Percentiles rank a stretch among this genome's conserved stretches.
These are phyloP conservation scores for Penaeus vannamei DNA, from an alignment of 1,140 invertebrate genomes.

Conservation along the genomic window DNA sequence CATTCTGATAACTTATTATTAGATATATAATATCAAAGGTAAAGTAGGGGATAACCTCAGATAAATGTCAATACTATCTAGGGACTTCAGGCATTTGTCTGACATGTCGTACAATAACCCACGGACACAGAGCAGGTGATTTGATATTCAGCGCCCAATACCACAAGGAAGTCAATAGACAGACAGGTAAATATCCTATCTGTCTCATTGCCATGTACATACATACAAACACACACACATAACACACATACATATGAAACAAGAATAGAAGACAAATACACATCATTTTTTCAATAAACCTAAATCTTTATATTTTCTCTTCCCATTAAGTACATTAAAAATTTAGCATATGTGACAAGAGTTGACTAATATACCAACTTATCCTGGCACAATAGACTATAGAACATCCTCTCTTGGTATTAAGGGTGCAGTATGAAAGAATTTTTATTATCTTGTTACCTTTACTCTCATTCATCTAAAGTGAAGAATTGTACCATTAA, in stretches of 20 bases:
- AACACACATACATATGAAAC: slow-evolving; percentile 50
- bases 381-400: background rate
- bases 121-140: slow-evolving; percentile 21
- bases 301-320: background rate
- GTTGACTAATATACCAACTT: slow-evolving; percentile 16
- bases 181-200: slow-evolving; percentile 39
- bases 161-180: slow-evolving; percentile 34
- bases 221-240: slow-evolving; percentile 49
- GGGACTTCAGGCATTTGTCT: slow-evolving; percentile 17
- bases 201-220: slow-evolving; percentile 30
- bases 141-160: slow-evolving; percentile 34
- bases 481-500: slow-evolving; percentile 31
- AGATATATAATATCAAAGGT: slow-evolving; percentile 37
- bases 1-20: slow-evolving; percentile 16
- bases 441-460: background rate
- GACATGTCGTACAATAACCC: slow-evolving; percentile 32
- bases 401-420: no score
- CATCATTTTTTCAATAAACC: slow-evolving; percentile 7
- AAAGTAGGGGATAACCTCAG: slow-evolving; percentile 11
- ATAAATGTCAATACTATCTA: slow-evolving; percentile 23
- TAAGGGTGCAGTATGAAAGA: background rate
- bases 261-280: slow-evolving; percentile 28
- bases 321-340: background rate
- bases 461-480: background rate
- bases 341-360: background rate